Evolutionary conservation across 2,113 vertebrate genomes (phyloP).

Genomic region (Trogon surrucura): DNA sequence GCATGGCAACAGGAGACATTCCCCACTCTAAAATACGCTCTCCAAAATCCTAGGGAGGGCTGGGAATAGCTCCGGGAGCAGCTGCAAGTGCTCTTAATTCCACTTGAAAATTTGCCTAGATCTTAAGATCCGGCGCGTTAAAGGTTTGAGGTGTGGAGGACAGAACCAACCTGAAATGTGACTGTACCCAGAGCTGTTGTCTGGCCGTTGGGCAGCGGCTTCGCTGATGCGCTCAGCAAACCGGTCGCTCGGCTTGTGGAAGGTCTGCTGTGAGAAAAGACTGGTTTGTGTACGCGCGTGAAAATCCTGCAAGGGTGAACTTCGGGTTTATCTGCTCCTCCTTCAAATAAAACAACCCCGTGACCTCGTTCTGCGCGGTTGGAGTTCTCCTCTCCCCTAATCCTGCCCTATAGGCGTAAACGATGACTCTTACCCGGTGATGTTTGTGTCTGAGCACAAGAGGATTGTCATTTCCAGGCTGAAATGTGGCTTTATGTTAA

Average conservation of each 20-base stretch:
- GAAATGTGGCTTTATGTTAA: constrained; percentile 12
- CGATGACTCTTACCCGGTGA: neutral
- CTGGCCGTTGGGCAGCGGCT: neutral
- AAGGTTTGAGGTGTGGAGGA: neutral
- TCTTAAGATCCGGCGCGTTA: neutral
- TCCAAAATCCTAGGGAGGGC: neutral
- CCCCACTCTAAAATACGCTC: neutral
- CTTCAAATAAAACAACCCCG: neutral
- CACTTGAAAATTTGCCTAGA: neutral
- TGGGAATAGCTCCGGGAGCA: neutral
- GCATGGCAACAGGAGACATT: constrained; percentile 15
- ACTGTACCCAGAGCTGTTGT: neutral
- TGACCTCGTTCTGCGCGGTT: neutral
- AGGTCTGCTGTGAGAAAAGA: neutral
- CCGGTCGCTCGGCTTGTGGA: neutral
- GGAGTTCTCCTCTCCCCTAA: neutral
- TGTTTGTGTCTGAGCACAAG: neutral
- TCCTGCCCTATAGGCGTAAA: neutral
- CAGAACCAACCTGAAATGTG: neutral
- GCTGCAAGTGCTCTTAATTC: constrained; percentile 8
- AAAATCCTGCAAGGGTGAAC: neutral
- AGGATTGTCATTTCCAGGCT: neutral
- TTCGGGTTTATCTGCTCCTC: neutral
- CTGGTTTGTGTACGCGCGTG: neutral
- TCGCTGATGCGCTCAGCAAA: neutral